Conservation (phyloP, 2,888 invertebrate species). For the Tenthredo mesomela region DNA sequence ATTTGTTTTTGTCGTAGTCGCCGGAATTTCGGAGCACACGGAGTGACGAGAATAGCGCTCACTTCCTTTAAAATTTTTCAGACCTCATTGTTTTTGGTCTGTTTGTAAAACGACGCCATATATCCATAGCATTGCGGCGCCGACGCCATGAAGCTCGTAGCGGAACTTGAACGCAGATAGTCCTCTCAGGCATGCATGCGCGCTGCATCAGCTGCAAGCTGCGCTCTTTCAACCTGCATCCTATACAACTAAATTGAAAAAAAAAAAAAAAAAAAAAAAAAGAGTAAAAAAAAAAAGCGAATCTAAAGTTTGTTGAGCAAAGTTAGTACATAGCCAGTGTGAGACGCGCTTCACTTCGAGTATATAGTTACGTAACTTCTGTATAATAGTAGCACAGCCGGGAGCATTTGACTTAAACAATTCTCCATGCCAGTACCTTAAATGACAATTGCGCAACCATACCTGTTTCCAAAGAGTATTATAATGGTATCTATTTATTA, state of each 20-base stretch:
- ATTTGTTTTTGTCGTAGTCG: slow-evolving; percentile 32
- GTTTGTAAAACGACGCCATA: slow-evolving; percentile 38
- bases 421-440: neutral
- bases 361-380: neutral
- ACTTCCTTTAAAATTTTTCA: slow-evolving; percentile 54
- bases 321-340: slow-evolving; percentile 7
- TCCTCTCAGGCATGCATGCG: slow-evolving; percentile 38
- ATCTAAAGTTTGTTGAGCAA: slow-evolving; percentile 34
- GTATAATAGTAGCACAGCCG: neutral
- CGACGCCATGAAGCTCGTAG: neutral
- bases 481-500: neutral
- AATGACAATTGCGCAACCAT: slow-evolving; percentile 27
- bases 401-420: slow-evolving; percentile 34
- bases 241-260: neutral
- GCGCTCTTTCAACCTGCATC: neutral
- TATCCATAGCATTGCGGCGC: slow-evolving; percentile 19
- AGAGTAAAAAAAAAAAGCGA: neutral
- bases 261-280: neutral
- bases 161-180: slow-evolving; percentile 31
- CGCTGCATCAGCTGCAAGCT: slow-evolving; percentile 31
- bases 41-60: slow-evolving; percentile 52
- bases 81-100: slow-evolving; percentile 44
- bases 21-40: slow-evolving; percentile 51
- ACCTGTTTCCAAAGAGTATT: neutral
- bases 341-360: slow-evolving; percentile 24